Evolutionary conservation across 2,113 vertebrate species (phyloP).

Genomic region (Turdus rufiventris): DNA sequence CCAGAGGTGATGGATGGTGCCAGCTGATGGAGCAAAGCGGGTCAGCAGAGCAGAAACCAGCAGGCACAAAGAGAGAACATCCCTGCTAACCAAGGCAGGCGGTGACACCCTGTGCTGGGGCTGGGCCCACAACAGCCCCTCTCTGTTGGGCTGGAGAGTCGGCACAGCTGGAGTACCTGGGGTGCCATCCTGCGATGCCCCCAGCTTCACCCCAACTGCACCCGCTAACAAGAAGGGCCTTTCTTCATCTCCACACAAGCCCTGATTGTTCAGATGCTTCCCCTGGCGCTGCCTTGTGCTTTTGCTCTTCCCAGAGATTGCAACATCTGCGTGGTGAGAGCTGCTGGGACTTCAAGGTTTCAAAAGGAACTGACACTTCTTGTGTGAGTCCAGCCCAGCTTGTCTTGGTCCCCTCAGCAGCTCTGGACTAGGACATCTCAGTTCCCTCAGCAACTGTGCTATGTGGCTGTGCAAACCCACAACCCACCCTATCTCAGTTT

Average conservation of each 20-base stretch:
- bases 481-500: not conserved
- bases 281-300: not conserved
- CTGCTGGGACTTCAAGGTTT: not conserved
- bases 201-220: slow-evolving; percentile 19
- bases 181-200: slow-evolving; percentile 69
- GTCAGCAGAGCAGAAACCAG: slow-evolving; percentile 61
- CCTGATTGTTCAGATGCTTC: slow-evolving; percentile 11
- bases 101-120: slow-evolving; percentile 70
- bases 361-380: not conserved
- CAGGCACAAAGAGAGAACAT: slow-evolving; percentile 23
- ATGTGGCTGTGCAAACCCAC: not conserved
- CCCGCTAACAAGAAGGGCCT: slow-evolving; percentile 58
- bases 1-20: slow-evolving; percentile 37
- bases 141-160: slow-evolving; percentile 43
- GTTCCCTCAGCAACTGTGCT: not conserved
- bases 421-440: not conserved
- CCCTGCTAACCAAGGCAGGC: slow-evolving; percentile 13
- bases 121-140: slow-evolving; percentile 25
- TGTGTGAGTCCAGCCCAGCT: not conserved
- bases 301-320: not conserved
- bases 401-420: not conserved
- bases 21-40: not conserved
- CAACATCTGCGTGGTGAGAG: not conserved
- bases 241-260: slow-evolving; percentile 67
- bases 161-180: slow-evolving; percentile 74